These are phyloP conservation scores for Erannis defoliaria DNA, from an alignment of 2,888 invertebrate genomes.

Conservation along the genomic window DNA sequence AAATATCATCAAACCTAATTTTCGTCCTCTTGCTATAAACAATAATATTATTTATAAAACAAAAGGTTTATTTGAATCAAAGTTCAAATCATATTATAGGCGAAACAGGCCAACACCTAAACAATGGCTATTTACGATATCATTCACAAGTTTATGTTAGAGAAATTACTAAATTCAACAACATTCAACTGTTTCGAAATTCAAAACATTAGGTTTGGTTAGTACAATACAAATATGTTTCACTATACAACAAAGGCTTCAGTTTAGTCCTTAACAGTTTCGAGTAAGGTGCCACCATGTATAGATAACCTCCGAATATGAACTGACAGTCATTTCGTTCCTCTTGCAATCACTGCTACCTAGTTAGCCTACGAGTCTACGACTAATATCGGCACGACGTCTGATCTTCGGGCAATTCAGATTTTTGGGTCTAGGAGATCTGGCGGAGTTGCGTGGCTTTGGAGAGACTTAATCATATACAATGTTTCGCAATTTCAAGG, in stretches of 20 bases:
- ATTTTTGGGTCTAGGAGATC: too few species aligned
- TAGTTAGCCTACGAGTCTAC: too few species aligned
- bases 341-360: too few species aligned
- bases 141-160: slow-evolving; percentile 1
- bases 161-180: slow-evolving; percentile 15
- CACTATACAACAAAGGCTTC: slow-evolving; percentile 9
- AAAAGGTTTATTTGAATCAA: neutral
- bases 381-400: too few species aligned
- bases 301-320: too few species aligned
- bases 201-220: slow-evolving; percentile 5
- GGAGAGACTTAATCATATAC: too few species aligned
- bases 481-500: too few species aligned
- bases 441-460: too few species aligned
- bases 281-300: neutral
- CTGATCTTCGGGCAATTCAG: too few species aligned
- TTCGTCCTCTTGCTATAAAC: neutral
- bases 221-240: slow-evolving; percentile 6
- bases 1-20: neutral
- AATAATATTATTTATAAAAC: too few species aligned
- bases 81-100: neutral
- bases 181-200: slow-evolving; percentile 1
- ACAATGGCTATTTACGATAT: slow-evolving; percentile 3
- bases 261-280: slow-evolving; percentile 1
- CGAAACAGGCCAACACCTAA: neutral
- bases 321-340: too few species aligned